Evolutionary conservation across 1,140 invertebrate species (phyloP).

Genomic region (Drosophila ambigua): DNA sequence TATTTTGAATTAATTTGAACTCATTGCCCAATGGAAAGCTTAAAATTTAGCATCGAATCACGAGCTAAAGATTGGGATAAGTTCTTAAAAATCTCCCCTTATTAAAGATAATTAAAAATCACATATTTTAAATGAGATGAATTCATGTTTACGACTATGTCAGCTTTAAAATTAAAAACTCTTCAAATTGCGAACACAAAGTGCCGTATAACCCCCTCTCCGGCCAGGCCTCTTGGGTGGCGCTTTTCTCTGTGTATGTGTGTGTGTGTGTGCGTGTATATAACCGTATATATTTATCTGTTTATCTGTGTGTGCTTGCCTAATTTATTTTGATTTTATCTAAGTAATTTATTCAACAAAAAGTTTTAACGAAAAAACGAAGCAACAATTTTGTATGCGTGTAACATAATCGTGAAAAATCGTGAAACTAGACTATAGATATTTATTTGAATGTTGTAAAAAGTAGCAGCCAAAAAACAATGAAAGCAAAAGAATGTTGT

Average conservation of each 20-base stretch:
- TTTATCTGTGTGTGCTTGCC: conserved; percentile 19
- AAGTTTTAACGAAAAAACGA: background rate
- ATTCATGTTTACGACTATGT: no score
- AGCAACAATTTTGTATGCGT: background rate
- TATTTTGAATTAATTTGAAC: no score
- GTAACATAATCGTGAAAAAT: conserved; percentile 5
- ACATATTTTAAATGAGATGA: no score
- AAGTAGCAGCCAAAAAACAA: conserved; percentile 70
- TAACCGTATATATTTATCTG: conserved; percentile 27
- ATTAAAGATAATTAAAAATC: no score
- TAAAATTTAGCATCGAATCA: no score
- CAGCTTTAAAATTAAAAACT: no score
- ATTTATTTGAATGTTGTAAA: conserved; percentile 76
- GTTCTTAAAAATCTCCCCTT: no score
- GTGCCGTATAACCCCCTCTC: background rate
- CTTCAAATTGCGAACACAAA: no score
- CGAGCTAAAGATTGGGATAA: no score
- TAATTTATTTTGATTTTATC: conserved; percentile 63
- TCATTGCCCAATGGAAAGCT: no score
- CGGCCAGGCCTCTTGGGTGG: background rate
- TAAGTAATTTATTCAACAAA: conserved; percentile 60
- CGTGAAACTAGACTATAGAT: conserved; percentile 11
- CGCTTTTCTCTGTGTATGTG: conserved; percentile 6
- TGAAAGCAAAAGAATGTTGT: conserved; percentile 14
- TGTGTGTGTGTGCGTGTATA: conserved; percentile 17